A percentile compares a stretch with the other conserved stretches of the same genome.
These are phyloP conservation scores for Equus quagga DNA, from an alignment of 2,113 vertebrate genomes.

Conservation along the genomic window DNA sequence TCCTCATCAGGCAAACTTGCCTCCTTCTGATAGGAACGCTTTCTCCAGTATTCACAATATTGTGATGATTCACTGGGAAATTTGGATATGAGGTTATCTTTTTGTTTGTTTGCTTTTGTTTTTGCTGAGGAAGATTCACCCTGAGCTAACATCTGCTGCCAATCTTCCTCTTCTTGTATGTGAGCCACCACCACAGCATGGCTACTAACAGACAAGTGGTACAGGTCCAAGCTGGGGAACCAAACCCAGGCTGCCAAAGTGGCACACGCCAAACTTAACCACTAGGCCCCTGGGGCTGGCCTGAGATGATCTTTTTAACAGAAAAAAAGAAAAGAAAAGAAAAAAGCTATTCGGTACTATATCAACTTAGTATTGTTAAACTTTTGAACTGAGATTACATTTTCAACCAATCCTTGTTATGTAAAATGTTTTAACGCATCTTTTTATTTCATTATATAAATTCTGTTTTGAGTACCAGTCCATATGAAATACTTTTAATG, in stretches of 20 bases:
- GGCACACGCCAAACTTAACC: too few relatives aligned
- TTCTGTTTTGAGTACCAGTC: slow-evolving; percentile 59
- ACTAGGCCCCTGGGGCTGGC: too few relatives aligned
- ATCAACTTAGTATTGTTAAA: slow-evolving; percentile 74
- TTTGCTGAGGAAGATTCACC: too few relatives aligned
- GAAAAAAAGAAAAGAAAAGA: neutral
- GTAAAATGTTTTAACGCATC: slow-evolving; percentile 67
- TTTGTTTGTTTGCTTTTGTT: neutral
- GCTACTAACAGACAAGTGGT: too few relatives aligned
- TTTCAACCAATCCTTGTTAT: slow-evolving; percentile 69
- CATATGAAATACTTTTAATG: slow-evolving; percentile 68
- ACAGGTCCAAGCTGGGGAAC: too few relatives aligned
- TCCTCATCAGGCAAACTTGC: neutral
- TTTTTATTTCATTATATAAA: slow-evolving; percentile 72
- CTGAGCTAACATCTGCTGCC: too few relatives aligned
- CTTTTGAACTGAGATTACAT: slow-evolving; percentile 70
- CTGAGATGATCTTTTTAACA: neutral
- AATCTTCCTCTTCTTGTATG: too few relatives aligned
- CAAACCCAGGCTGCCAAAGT: too few relatives aligned
- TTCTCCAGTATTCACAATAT: neutral
- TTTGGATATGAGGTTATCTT: neutral
- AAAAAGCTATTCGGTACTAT: neutral
- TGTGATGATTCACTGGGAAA: neutral
- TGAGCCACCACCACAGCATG: too few relatives aligned
- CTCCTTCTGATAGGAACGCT: neutral